phyloP scores from a whole-genome alignment of 2,888 invertebrate genomes.

The Xestoiulus laeticollis region DNA sequence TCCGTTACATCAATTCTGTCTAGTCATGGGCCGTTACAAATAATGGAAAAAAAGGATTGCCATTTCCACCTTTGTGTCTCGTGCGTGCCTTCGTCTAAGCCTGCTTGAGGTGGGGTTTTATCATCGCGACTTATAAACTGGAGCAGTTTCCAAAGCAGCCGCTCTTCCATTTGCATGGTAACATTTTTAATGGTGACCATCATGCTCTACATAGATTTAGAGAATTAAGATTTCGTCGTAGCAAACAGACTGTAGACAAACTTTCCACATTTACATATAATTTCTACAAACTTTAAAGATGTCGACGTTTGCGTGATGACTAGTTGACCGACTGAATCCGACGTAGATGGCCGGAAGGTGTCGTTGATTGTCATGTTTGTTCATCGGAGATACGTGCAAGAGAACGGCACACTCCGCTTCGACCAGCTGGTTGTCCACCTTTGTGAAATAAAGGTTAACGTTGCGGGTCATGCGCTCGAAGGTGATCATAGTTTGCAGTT shows the following conservation, averaged over 20 bases:
- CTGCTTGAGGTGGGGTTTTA: slow-evolving; percentile 69
- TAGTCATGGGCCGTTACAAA: not conserved
- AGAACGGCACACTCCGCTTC: slow-evolving; percentile 86
- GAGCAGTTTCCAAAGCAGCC: slow-evolving; percentile 76
- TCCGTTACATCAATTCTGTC: not conserved
- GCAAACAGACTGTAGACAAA: not conserved
- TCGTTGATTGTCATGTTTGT: slow-evolving; percentile 63
- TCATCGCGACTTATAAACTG: slow-evolving; percentile 66
- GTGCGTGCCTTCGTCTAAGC: slow-evolving; percentile 78
- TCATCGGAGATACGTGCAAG: slow-evolving; percentile 75
- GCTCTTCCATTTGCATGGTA: slow-evolving; percentile 88
- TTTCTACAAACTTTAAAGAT: slow-evolving; percentile 77
- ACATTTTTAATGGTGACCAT: slow-evolving; percentile 83
- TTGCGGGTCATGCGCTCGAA: not conserved
- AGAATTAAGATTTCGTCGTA: not conserved
- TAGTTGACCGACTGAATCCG: slow-evolving; percentile 78
- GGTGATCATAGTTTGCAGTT: not conserved
- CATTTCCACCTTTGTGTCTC: slow-evolving; percentile 72
- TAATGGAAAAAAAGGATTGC: no score
- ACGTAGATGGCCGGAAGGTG: slow-evolving; percentile 80
- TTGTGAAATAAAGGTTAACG: not conserved
- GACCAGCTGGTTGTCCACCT: slow-evolving; percentile 80
- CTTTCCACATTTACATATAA: not conserved
- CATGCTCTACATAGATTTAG: slow-evolving; percentile 67
- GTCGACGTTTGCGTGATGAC: slow-evolving; percentile 79